A percentile compares a stretch with the other conserved stretches of the same genome.
Evolutionary conservation across 2,797 vertebrate genomes (phyloP).

Genomic region (Enteromius argenteus): DNA sequence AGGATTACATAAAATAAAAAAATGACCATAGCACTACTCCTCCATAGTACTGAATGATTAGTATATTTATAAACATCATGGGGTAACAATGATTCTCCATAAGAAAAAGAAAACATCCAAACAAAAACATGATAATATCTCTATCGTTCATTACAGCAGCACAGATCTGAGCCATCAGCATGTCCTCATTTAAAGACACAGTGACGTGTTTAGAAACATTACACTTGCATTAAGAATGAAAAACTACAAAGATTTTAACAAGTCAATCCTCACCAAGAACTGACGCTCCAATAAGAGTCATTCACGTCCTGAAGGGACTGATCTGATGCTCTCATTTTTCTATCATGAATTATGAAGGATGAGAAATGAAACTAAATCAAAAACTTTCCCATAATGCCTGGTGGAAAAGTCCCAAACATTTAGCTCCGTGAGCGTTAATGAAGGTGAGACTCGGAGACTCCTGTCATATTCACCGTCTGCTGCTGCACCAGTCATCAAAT

Average conservation of each 20-base stretch:
- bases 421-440: neutral
- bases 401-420: constrained; percentile 75
- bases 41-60: neutral
- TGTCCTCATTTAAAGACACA: neutral
- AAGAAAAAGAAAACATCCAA: too few species aligned
- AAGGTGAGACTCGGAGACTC: neutral
- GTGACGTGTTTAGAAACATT: neutral
- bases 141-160: neutral
- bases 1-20: neutral
- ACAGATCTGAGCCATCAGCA: neutral
- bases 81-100: neutral
- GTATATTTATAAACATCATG: neutral
- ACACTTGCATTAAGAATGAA: neutral
- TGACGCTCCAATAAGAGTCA: neutral
- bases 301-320: neutral
- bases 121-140: neutral
- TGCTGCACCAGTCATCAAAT: constrained; percentile 9
- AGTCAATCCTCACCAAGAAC: neutral
- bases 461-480: constrained; percentile 13
- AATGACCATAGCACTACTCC: too few species aligned
- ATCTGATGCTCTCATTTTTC: too few species aligned
- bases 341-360: neutral
- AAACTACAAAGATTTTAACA: neutral
- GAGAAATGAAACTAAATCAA: neutral
- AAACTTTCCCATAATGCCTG: neutral